phyloP scores from a whole-genome alignment of 2,797 vertebrate species.

The Sphenopsis melanotis region DNA sequence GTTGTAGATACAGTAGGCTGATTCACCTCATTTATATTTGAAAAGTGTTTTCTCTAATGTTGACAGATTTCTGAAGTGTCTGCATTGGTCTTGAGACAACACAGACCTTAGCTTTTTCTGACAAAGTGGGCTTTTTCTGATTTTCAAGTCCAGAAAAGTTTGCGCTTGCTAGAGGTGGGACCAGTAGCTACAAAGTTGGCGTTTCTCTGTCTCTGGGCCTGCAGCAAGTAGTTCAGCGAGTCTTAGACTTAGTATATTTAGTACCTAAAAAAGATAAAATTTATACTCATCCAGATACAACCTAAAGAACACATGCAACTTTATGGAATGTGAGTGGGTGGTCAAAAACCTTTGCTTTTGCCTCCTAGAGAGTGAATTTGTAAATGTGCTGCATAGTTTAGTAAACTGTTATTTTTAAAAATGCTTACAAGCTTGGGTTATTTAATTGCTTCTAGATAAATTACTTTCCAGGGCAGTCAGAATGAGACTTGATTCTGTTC shows the following conservation, averaged over 20 bases:
- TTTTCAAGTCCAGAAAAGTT: neutral
- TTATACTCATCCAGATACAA: neutral
- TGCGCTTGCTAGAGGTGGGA: fast-evolving
- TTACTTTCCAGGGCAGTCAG: neutral
- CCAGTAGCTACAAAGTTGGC: neutral
- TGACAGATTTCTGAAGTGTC: neutral
- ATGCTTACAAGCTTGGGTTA: neutral
- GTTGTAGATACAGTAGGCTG: neutral
- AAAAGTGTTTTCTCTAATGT: neutral
- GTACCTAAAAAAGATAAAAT: neutral
- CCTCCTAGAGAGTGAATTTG: neutral
- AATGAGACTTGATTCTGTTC: neutral
- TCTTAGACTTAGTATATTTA: fast-evolving
- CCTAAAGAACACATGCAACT: neutral
- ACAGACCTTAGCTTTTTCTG: neutral
- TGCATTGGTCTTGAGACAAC: neutral
- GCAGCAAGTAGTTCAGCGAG: neutral
- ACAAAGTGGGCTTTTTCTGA: neutral
- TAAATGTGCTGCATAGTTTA: neutral
- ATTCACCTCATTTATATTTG: neutral
- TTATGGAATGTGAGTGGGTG: neutral
- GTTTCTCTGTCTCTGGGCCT: neutral
- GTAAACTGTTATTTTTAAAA: neutral
- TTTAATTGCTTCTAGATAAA: neutral
- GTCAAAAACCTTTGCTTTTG: neutral